Conservation (phyloP, 2,797 vertebrate species). For the Parambassis ranga region DNA sequence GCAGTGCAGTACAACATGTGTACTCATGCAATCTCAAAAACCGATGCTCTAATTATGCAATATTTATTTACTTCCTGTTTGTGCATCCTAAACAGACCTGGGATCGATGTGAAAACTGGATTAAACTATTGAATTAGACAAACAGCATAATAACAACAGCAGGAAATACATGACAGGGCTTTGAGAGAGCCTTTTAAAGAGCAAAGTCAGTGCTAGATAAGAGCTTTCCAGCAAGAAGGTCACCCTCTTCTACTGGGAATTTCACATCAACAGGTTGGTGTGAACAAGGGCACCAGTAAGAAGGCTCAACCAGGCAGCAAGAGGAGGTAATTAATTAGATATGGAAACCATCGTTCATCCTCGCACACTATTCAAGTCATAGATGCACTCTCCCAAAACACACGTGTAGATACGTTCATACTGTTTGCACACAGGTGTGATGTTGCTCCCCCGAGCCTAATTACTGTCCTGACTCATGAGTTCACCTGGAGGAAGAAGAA, state of each 20-base stretch:
- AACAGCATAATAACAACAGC: no score
- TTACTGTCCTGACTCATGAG: conserved; percentile 38
- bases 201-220: not conserved
- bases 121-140: no score
- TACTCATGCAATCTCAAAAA: no score
- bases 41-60: no score
- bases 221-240: conserved; percentile 23
- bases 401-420: conserved; percentile 6
- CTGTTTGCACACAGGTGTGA: conserved; percentile 14
- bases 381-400: conserved; percentile 11
- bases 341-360: conserved; percentile 36
- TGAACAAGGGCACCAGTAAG: conserved; percentile 38
- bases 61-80: no score
- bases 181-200: no score
- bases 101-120: no score
- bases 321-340: conserved; percentile 59
- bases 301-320: conserved; percentile 16
- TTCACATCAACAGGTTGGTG: conserved; percentile 31
- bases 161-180: no score
- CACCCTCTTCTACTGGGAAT: conserved; percentile 10
- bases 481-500: conserved; percentile 1
- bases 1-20: no score
- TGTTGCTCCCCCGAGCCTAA: conserved; percentile 51
- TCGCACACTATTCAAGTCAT: conserved; percentile 29
- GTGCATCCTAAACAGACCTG: no score